These are phyloP conservation scores for Spialia ferax DNA, from an alignment of 2,888 invertebrate species.

Conservation along the genomic window DNA sequence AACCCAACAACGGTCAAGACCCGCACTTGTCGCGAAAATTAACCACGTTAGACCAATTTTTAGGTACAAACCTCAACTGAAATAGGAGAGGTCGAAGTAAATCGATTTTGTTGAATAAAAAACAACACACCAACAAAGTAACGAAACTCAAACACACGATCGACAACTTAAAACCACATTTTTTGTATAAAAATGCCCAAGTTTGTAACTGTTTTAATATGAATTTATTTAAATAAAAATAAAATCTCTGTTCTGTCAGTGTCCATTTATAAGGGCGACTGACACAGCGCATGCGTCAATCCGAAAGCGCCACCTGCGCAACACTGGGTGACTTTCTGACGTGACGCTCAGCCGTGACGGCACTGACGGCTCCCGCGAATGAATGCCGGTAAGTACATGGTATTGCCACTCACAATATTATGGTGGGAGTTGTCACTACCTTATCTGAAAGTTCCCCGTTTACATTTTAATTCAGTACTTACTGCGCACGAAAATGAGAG, in stretches of 20 bases:
- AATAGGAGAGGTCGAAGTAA: constrained; percentile 63
- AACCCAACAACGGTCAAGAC: constrained; percentile 61
- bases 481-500: too few species aligned
- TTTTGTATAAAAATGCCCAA: constrained; percentile 60
- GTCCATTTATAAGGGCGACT: constrained; percentile 62
- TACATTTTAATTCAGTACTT: too few species aligned
- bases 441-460: too few species aligned
- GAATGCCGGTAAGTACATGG: constrained; percentile 41
- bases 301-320: constrained; percentile 69
- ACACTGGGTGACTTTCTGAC: constrained; percentile 55
- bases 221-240: constrained; percentile 58
- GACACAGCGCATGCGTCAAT: constrained; percentile 62
- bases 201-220: constrained; percentile 58
- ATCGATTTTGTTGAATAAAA: constrained; percentile 71
- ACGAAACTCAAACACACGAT: constrained; percentile 50
- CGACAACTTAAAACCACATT: constrained; percentile 54
- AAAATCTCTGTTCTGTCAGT: constrained; percentile 67
- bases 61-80: constrained; percentile 66
- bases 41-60: constrained; percentile 61
- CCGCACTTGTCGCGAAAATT: constrained; percentile 78
- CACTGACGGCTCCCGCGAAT: constrained; percentile 54
- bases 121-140: constrained; percentile 52
- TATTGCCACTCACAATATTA: constrained; percentile 18
- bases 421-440: not conserved
- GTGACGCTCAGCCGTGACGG: constrained; percentile 47